Base-by-base conservation (phyloP, 2,113 vertebrate genomes). In the Phodopus roborovskii region DNA sequence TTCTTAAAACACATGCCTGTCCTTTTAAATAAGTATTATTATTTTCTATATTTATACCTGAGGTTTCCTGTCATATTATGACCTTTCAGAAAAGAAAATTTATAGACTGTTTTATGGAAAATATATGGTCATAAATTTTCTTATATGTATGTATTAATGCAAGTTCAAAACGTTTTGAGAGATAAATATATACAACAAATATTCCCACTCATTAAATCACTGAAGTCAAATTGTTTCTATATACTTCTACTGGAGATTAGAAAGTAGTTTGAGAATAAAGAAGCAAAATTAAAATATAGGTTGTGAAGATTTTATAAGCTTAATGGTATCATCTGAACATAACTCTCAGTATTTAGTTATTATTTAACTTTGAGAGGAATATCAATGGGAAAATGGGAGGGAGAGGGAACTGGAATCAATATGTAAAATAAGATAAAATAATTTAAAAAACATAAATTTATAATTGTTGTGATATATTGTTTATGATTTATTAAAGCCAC, bases 41-140 rank as follows among this genome's bases (percentile, higher is more conserved):
- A 64, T 77, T 96, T 94, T 0, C 92, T 95, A 22, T 56, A 91
- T 48, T 74, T 96, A 82, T 86, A 77, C 3, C n/a, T 92, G 28
- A 90, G 0, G 1, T 92, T 97, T 96, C 24, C 26, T 94, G 74
- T 84, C n/a, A 87, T 74, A 71, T 68, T 95, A 22, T 16, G 90
- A 50, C 71, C 28, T 95, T 79, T 90, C 45, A 88, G 24, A 92
- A 95, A 26, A 58, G 70, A 95, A 53, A 53, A 53, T 71, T 68
- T 93, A 9, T 3, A 96, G 1, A 16, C 93, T 68, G 2, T 77
- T 8, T 86, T 95, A 50, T 91, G 36, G 28, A 26, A 94, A 20
- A 90, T 83, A 81, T 81, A 2, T 92, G 60, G 24, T 91, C 42
- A 97, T n/a, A 53, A 86, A 0, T 79, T 1, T 75, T 39, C 24